Conservation (phyloP, 2,888 invertebrate species). For the Branchipolynoe longqiensis region DNA sequence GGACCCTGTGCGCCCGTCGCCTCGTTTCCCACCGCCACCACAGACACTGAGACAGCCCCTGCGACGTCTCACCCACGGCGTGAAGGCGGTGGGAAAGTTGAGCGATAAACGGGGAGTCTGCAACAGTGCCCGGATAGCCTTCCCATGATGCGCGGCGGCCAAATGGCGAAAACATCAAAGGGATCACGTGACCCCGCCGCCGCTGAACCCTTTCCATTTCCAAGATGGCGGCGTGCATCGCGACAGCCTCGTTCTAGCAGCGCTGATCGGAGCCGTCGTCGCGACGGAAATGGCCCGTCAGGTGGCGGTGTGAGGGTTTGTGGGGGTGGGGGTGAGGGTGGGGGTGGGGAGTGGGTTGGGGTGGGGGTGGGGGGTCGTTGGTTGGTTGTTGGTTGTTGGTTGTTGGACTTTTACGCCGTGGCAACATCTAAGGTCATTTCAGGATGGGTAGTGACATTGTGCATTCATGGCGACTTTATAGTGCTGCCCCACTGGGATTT, state of each 20-base stretch:
- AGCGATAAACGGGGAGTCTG: background rate
- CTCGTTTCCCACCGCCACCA: too few relatives aligned
- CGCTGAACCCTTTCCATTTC: conserved; percentile 1
- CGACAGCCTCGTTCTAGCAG: conserved; percentile 25
- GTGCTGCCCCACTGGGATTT: too few relatives aligned
- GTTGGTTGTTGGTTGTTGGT: too few relatives aligned
- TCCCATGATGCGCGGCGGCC: conserved; percentile 24
- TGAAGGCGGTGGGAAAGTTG: conserved; percentile 8
- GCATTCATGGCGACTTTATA: too few relatives aligned
- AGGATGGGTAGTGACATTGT: too few relatives aligned
- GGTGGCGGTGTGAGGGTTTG: background rate
- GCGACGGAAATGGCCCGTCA: background rate
- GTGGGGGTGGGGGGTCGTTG: too few relatives aligned
- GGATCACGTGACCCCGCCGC: conserved; percentile 41
- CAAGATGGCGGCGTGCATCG: conserved; percentile 8
- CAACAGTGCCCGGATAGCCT: too few relatives aligned
- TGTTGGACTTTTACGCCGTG: too few relatives aligned
- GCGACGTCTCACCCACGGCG: background rate
- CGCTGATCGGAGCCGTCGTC: conserved; percentile 10
- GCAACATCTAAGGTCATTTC: too few relatives aligned
- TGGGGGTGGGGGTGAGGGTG: too few relatives aligned
- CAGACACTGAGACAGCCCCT: too few relatives aligned
- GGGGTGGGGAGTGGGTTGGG: background rate
- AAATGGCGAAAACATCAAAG: conserved; percentile 42
- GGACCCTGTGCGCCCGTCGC: too few relatives aligned